Evolutionary conservation across 2,888 invertebrate species (phyloP), one percentile per base, ranked within the genome.

Genomic region (Hesperia comma): DNA sequence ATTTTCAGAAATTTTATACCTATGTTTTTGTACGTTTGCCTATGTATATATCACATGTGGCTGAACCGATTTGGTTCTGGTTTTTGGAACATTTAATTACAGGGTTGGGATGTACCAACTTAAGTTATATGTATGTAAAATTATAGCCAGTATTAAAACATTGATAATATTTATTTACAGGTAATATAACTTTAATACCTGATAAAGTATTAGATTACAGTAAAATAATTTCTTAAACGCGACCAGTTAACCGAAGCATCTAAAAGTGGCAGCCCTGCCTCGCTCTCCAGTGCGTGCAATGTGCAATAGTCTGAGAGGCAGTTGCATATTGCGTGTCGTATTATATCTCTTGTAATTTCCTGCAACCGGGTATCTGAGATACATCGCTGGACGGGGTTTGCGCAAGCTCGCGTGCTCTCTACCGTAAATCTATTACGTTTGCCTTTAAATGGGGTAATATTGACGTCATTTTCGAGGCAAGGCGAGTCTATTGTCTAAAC

Each of bases 381-480:
- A 60, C 60, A 66, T 66, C 66, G 54, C 58, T 57, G 64, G 58
- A 56, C 56, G 32, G 37, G 5, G 53, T 55, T 67, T 67, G 67
- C 67, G 67, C 67, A 67, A 67, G 61, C n/a, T 51, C 61, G 60
- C 60, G 61, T 67, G 66, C 66, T 67, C 66, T 67, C 66, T 60
- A 67, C 55, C 66, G 60, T 67, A 67, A 67, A 67, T 49, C 51
- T 55, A 26, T 67, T 67, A 67, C 66, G 66, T 61, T 55, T 19
- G 10, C 10, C 10, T 17, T 67, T 8, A 67, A 67, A 67, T 67
- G 66, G 64, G 58, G 61, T 61, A 64, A 64, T n/a, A 40, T 12
- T 67, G 66, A 67, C 66, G 66, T 61, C 66, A 67, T 15, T 43
- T 43, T 64, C 14, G 33, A 41, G 51, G 19, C 15, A 32, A 46